These are phyloP conservation scores for Ctenicera cuprea DNA, from an alignment of 2,888 invertebrate species.

Conservation along the genomic window DNA sequence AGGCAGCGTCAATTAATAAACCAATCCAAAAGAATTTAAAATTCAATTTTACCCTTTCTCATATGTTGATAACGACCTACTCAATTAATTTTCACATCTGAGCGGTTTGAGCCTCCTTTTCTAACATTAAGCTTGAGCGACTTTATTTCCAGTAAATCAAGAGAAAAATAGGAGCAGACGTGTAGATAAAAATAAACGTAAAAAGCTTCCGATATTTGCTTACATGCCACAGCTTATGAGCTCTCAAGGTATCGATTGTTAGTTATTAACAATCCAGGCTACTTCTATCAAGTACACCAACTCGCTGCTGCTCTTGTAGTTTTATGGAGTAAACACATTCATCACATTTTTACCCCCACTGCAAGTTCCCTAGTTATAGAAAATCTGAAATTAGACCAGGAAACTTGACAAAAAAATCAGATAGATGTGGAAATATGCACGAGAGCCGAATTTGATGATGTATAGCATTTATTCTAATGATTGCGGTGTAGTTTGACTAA, in stretches of 20 bases:
- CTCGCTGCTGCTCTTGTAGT: slow-evolving; percentile 53
- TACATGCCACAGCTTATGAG: slow-evolving; percentile 63
- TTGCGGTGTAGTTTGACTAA: too few species aligned
- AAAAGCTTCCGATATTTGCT: slow-evolving; percentile 61
- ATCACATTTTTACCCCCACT: not conserved
- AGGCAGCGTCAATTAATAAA: slow-evolving; percentile 33
- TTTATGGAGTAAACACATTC: slow-evolving; percentile 46
- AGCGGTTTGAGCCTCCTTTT: slow-evolving; percentile 2
- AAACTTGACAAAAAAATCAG: not conserved
- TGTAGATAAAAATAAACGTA: slow-evolving; percentile 39
- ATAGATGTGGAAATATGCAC: too few species aligned
- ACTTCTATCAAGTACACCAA: slow-evolving; percentile 58
- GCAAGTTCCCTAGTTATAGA: not conserved
- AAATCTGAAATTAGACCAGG: not conserved
- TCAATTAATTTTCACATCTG: slow-evolving; percentile 19
- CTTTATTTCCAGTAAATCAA: slow-evolving; percentile 1
- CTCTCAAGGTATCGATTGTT: slow-evolving; percentile 64
- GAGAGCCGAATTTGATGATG: too few species aligned
- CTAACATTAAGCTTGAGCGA: not conserved
- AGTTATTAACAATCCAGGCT: slow-evolving; percentile 62
- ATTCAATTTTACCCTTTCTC: slow-evolving; percentile 27
- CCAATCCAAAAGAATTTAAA: slow-evolving; percentile 30
- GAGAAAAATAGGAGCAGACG: slow-evolving; percentile 31
- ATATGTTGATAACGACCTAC: slow-evolving; percentile 1
- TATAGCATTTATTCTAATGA: too few species aligned